phyloP scores from a whole-genome alignment of 2,888 invertebrate genomes.

The Didymodactylos carnosus region DNA sequence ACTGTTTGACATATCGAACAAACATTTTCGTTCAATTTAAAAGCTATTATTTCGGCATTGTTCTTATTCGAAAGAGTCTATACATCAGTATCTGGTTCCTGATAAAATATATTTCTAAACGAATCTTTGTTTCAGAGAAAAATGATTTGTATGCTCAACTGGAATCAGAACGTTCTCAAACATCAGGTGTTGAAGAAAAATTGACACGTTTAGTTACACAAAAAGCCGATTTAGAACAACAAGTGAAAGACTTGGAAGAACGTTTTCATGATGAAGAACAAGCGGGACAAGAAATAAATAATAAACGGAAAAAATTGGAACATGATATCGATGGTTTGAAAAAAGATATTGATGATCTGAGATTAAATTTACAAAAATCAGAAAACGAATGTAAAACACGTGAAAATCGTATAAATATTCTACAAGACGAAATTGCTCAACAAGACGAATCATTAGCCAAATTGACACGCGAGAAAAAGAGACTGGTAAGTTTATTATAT shows the following conservation, averaged over 20 bases:
- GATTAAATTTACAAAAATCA: slow-evolving; percentile 48
- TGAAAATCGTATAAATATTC: slow-evolving; percentile 17
- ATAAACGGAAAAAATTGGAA: slow-evolving; percentile 87
- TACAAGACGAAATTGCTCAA: slow-evolving; percentile 48
- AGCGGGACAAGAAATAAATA: slow-evolving; percentile 75
- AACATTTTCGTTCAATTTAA: no score
- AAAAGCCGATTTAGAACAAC: slow-evolving; percentile 83
- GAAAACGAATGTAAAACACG: slow-evolving; percentile 16
- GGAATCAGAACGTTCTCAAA: neutral
- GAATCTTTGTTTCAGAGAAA: neutral
- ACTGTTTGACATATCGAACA: no score
- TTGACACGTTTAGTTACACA: slow-evolving; percentile 48
- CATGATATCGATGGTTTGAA: slow-evolving; percentile 78
- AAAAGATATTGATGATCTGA: slow-evolving; percentile 90
- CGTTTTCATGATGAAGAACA: slow-evolving; percentile 90
- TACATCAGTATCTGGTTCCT: slow-evolving; percentile 51
- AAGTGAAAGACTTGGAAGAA: slow-evolving; percentile 84
- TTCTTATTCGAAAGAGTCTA: slow-evolving; percentile 88
- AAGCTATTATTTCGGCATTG: no score
- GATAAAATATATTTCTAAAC: neutral
- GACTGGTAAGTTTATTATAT: no score
- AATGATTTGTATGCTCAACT: neutral
- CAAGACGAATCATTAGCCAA: slow-evolving; percentile 45
- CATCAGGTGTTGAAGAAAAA: neutral
- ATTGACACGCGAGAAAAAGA: slow-evolving; percentile 17